Conservation (phyloP, 2,888 invertebrate genomes). For the Loripinus fragilis region DNA sequence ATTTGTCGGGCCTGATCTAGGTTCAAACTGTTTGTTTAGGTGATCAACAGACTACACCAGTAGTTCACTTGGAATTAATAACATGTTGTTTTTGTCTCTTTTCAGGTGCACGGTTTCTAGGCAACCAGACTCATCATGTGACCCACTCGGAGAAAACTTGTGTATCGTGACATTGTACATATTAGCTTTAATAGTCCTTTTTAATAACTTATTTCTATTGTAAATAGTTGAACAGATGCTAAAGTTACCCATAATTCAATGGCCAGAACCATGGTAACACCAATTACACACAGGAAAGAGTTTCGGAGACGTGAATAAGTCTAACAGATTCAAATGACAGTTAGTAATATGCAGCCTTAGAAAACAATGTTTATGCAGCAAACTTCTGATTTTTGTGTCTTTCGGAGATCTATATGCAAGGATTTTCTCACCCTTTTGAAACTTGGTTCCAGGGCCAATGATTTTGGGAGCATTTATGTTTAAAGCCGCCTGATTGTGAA, state of each 20-base stretch:
- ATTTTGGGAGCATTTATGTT: no score
- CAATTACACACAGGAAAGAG: slow-evolving; percentile 42
- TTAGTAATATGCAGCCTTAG: slow-evolving; percentile 1
- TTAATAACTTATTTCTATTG: slow-evolving; percentile 26
- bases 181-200: slow-evolving; percentile 5
- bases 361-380: background rate
- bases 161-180: background rate
- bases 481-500: no score
- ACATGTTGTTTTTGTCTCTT: slow-evolving; percentile 13
- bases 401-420: no score
- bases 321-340: background rate
- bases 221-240: slow-evolving; percentile 21
- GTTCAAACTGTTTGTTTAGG: no score
- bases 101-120: slow-evolving; percentile 56
- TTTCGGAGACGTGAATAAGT: slow-evolving; percentile 30
- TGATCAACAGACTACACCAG: no score
- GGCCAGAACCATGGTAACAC: slow-evolving; percentile 14
- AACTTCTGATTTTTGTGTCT: slow-evolving; percentile 6
- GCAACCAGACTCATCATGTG: background rate
- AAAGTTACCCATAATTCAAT: slow-evolving; percentile 8
- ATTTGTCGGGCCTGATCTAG: no score
- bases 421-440: no score
- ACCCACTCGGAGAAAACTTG: background rate
- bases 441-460: no score
- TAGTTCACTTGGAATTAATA: no score